Conservation (phyloP, 1,140 invertebrate genomes). For the Trichogramma pretiosum region DNA sequence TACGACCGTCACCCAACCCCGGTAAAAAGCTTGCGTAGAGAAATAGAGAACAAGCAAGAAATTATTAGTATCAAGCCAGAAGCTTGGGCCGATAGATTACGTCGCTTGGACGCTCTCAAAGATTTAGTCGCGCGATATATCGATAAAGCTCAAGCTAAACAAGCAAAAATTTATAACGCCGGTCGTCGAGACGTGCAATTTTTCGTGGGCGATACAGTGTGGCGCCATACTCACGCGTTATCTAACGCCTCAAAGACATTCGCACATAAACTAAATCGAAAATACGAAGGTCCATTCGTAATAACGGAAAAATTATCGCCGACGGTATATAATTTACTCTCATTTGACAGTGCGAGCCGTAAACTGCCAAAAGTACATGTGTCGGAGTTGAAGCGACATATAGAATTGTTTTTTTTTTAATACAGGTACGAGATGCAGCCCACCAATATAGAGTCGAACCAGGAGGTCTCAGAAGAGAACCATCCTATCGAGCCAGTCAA, state of each 20-base stretch:
- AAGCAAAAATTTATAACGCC: neutral
- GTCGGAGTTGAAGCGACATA: too few species aligned
- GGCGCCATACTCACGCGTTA: neutral
- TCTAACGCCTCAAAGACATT: neutral
- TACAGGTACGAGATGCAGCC: too few species aligned
- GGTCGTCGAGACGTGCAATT: neutral
- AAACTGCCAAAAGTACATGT: too few species aligned
- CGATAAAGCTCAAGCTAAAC: neutral
- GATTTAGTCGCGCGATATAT: neutral
- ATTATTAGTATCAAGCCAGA: neutral
- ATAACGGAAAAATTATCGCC: neutral
- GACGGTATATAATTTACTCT: neutral
- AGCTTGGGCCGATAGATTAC: neutral
- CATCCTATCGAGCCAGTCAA: too few species aligned
- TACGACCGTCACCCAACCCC: neutral
- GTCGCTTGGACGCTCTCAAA: neutral
- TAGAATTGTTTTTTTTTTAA: too few species aligned
- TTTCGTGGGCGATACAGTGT: neutral
- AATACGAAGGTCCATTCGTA: neutral
- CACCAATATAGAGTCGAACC: too few species aligned
- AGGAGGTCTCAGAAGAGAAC: too few species aligned
- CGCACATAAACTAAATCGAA: neutral
- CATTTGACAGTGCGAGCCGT: too few species aligned
- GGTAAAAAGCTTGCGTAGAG: neutral
- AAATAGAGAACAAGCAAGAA: neutral